A percentile compares a stretch with the other conserved stretches of the same genome.
phyloP scores from a whole-genome alignment of 1,140 invertebrate genomes.

The Helicoverpa zea region DNA sequence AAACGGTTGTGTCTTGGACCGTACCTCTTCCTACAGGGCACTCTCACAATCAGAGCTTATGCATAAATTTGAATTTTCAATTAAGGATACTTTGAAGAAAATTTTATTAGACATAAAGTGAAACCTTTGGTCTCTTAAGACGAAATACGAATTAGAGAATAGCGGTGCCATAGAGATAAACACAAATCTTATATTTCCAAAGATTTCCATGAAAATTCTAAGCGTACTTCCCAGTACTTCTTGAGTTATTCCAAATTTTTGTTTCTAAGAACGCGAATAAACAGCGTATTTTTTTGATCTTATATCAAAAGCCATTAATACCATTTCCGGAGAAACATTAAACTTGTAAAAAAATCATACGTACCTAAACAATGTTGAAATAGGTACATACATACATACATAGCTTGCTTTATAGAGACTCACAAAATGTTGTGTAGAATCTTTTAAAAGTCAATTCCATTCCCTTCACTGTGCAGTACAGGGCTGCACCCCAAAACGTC shows the following conservation, averaged over 20 bases:
- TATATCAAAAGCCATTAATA: slow-evolving; percentile 11
- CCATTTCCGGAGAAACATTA: slow-evolving; percentile 24
- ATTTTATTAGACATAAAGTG: slow-evolving; percentile 86
- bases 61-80: slow-evolving; percentile 87
- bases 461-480: slow-evolving; percentile 57
- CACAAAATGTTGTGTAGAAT: not conserved
- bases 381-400: not conserved
- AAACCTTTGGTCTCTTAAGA: slow-evolving; percentile 85
- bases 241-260: not conserved
- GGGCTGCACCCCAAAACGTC: slow-evolving; percentile 80
- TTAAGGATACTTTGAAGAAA: slow-evolving; percentile 86
- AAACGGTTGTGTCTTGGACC: slow-evolving; percentile 69
- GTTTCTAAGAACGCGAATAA: slow-evolving; percentile 8
- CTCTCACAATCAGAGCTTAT: slow-evolving; percentile 85
- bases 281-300: not conserved
- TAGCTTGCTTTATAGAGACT: not conserved
- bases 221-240: not conserved
- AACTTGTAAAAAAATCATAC: not conserved
- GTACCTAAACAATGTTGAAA: not conserved
- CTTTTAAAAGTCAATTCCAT: slow-evolving; percentile 61
- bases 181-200: not conserved
- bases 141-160: slow-evolving; percentile 82
- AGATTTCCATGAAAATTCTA: not conserved
- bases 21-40: slow-evolving; percentile 60
- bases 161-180: slow-evolving; percentile 55